phyloP scores from a whole-genome alignment of 2,113 vertebrate species.

The Cavia aperea region DNA sequence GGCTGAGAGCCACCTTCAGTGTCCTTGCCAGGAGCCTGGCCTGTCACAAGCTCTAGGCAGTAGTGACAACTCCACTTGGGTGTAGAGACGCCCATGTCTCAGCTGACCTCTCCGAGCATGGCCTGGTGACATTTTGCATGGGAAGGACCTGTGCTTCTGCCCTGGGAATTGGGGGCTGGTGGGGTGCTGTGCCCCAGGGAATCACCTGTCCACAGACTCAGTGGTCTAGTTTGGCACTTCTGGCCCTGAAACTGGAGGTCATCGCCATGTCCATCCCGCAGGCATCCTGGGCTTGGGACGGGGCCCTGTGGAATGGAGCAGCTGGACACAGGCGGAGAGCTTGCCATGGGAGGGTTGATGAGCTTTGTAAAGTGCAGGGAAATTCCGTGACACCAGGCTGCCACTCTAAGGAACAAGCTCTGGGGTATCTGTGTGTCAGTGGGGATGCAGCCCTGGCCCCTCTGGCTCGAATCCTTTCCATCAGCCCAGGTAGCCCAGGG shows the following conservation, averaged over 20 bases:
- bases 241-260: background rate
- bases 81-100: background rate
- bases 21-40: background rate
- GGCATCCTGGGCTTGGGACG: background rate
- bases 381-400: fast-evolving
- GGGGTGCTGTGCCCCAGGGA: fast-evolving
- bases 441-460: background rate
- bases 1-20: background rate
- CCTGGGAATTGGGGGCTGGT: fast-evolving
- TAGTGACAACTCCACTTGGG: fast-evolving
- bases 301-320: fast-evolving
- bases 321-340: background rate
- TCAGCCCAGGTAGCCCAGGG: too few species aligned
- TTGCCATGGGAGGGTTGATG: background rate
- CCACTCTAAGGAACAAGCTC: too few species aligned
- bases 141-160: background rate
- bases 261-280: fast-evolving
- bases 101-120: fast-evolving
- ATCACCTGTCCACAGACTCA: fast-evolving
- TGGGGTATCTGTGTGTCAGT: too few species aligned
- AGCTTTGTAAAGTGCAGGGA: background rate
- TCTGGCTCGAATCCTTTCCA: background rate
- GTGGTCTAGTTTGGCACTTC: background rate
- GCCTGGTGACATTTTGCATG: background rate
- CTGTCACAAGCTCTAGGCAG: fast-evolving